Conservation (phyloP, 2,797 vertebrate genomes). For the Rhabdomys pumilio region DNA sequence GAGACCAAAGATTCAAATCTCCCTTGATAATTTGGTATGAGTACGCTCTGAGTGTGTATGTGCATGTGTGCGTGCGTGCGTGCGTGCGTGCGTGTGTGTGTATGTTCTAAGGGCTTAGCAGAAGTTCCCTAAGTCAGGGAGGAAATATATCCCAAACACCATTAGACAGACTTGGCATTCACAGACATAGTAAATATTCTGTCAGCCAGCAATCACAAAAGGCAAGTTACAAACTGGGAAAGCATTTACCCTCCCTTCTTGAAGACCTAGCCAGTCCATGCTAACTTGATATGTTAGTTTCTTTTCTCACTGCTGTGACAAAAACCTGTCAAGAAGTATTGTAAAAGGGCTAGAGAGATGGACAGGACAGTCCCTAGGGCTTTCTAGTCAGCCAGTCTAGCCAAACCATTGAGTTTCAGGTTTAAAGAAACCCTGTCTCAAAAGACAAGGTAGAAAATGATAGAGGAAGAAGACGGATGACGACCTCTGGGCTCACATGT, state of each 20-base stretch:
- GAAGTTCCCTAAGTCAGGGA: neutral
- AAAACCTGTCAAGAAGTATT: neutral
- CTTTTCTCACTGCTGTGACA: neutral
- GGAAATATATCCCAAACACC: neutral
- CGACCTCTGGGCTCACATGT: neutral
- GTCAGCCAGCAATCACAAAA: neutral
- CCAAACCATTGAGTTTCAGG: neutral
- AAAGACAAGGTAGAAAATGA: neutral
- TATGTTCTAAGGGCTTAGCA: neutral
- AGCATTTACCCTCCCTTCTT: neutral
- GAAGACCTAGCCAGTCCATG: no score
- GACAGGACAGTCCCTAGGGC: neutral
- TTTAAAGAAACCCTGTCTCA: neutral
- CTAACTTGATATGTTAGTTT: neutral
- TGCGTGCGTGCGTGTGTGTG: no score
- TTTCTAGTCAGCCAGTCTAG: neutral
- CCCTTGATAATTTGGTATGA: neutral
- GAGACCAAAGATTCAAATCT: neutral
- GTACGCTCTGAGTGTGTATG: neutral
- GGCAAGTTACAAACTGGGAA: neutral
- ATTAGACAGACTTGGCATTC: neutral
- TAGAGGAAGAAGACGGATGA: no score
- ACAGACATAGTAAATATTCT: constrained; percentile 17
- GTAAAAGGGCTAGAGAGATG: neutral
- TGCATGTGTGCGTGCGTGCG: neutral